These are phyloP conservation scores for Rhinolophus ferrumequinum DNA, from an alignment of 2,113 vertebrate genomes.

Conservation along the genomic window DNA sequence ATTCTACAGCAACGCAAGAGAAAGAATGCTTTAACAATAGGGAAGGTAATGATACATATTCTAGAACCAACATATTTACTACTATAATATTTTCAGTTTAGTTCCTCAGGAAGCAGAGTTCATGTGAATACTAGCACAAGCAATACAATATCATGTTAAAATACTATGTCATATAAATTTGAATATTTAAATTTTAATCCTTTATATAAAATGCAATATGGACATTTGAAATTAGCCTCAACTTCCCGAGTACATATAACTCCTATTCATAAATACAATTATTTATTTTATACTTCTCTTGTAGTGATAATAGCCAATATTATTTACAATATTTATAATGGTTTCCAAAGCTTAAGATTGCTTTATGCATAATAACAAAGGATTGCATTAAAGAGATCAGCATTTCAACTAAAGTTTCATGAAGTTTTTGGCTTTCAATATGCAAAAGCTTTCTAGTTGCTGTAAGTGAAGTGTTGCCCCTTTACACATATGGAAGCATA, in stretches of 20 bases:
- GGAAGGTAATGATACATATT: slow-evolving; percentile 11
- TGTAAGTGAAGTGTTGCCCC: neutral
- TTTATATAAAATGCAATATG: neutral
- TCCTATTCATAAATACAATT: neutral
- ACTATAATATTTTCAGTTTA: neutral
- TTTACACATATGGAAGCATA: neutral
- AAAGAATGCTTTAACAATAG: neutral
- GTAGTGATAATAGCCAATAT: neutral
- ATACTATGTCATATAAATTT: neutral
- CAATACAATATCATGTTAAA: neutral
- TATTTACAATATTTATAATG: neutral
- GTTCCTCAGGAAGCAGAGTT: neutral
- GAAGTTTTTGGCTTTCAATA: neutral
- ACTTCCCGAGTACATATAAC: neutral
- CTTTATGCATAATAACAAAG: neutral
- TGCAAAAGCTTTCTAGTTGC: neutral
- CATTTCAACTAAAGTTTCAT: neutral
- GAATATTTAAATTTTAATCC: slow-evolving; percentile 24
- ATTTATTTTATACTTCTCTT: slow-evolving; percentile 19
- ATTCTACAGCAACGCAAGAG: neutral
- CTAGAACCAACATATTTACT: neutral
- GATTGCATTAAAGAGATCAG: neutral
- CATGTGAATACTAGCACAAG: neutral
- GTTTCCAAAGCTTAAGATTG: neutral
- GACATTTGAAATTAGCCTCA: neutral